A percentile compares a stretch with the other conserved stretches of the same genome.
Evolutionary conservation across 2,113 vertebrate genomes (phyloP).

Genomic region (Cyanoderma ruficeps): DNA sequence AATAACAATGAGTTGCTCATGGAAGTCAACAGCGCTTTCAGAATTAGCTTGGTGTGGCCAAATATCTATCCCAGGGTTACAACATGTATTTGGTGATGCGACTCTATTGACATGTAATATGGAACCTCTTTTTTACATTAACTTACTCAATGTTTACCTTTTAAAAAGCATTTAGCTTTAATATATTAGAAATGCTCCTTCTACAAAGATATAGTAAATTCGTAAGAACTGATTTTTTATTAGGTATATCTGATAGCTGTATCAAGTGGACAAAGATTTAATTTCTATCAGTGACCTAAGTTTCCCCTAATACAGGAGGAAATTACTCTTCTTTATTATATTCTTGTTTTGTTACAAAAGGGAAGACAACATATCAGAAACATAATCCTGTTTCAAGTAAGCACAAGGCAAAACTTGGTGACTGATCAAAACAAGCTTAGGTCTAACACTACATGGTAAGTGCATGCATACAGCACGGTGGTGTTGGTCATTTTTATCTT

Average conservation of each 20-base stretch:
- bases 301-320: background rate
- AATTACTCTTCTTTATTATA: background rate
- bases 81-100: background rate
- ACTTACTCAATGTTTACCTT: background rate
- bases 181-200: background rate
- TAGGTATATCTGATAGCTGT: background rate
- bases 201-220: background rate
- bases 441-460: background rate
- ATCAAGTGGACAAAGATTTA: background rate
- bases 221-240: background rate
- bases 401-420: background rate
- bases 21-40: background rate
- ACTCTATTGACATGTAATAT: background rate
- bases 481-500: background rate
- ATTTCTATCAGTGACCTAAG: background rate
- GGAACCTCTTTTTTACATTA: background rate
- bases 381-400: background rate
- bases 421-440: background rate
- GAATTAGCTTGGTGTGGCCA: background rate
- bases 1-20: background rate
- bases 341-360: background rate
- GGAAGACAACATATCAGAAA: background rate
- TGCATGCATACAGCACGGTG: background rate
- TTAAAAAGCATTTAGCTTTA: background rate
- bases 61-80: background rate